These are phyloP conservation scores for Penaeus monodon DNA, from an alignment of 2,888 invertebrate species.

Conservation along the genomic window DNA sequence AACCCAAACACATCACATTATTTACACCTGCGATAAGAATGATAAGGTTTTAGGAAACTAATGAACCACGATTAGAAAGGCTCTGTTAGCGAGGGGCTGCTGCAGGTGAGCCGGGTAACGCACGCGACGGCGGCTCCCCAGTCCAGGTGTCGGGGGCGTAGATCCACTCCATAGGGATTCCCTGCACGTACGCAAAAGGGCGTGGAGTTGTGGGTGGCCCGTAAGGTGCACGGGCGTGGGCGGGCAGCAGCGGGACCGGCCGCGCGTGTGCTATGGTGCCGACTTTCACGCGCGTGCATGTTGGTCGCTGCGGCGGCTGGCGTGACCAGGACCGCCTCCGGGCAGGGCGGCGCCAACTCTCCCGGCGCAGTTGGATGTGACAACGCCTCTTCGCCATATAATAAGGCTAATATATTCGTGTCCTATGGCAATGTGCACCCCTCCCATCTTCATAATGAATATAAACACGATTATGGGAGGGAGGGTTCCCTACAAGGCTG, in stretches of 20 bases:
- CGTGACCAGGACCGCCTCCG: conserved; percentile 12
- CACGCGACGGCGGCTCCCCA: no score
- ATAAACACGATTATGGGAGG: conserved; percentile 58
- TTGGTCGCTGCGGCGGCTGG: not conserved
- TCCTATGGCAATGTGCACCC: conserved; percentile 47
- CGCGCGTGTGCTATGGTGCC: conserved; percentile 18
- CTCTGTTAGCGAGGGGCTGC: no score
- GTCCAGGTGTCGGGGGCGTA: no score
- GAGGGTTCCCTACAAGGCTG: conserved; percentile 52
- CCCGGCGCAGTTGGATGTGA: conserved; percentile 33
- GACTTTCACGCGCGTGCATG: conserved; percentile 37
- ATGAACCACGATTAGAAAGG: no score
- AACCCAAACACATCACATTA: no score
- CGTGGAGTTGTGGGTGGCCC: not conserved
- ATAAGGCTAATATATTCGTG: conserved; percentile 60
- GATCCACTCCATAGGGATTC: no score
- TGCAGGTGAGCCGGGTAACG: no score
- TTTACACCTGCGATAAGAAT: no score
- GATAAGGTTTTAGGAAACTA: no score
- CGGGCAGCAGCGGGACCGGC: not conserved
- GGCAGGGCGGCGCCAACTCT: conserved; percentile 17
- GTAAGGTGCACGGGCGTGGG: conserved; percentile 18
- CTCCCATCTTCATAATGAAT: conserved; percentile 59
- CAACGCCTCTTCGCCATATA: conserved; percentile 51
- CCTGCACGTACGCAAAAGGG: no score